These are phyloP conservation scores for Catharus fuscescens DNA, from an alignment of 2,113 vertebrate species.

Conservation along the genomic window DNA sequence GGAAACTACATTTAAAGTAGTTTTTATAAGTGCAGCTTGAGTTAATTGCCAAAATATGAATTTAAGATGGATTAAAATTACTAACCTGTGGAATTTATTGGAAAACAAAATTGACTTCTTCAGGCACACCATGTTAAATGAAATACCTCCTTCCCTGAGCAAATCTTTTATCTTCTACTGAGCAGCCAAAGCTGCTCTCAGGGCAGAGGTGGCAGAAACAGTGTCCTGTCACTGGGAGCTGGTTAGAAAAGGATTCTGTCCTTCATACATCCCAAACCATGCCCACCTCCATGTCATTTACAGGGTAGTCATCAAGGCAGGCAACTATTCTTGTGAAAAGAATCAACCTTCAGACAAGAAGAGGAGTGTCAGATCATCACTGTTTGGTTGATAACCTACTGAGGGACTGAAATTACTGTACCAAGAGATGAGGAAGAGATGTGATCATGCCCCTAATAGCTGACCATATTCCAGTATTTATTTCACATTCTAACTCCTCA, in stretches of 20 bases:
- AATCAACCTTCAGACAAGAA: background rate
- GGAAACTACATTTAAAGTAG: background rate
- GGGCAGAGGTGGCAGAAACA: background rate
- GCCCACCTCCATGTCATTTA: background rate
- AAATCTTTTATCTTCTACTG: background rate
- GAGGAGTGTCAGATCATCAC: background rate
- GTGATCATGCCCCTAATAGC: background rate
- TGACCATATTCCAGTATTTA: background rate
- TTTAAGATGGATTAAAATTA: background rate
- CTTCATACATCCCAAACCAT: background rate
- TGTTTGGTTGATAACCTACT: background rate
- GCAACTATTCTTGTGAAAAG: background rate
- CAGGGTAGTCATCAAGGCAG: background rate
- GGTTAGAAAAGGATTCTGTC: background rate
- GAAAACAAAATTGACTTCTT: background rate
- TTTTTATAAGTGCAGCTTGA: constrained; percentile 15
- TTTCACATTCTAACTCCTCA: background rate
- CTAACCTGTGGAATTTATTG: background rate
- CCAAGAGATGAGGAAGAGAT: background rate
- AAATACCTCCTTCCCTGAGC: background rate
- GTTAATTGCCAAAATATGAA: constrained; percentile 36
- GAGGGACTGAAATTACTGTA: background rate
- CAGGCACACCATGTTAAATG: background rate
- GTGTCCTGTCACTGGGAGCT: background rate
- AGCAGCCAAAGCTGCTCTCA: background rate